These are phyloP conservation scores for Cheiracanthium punctorium DNA, from an alignment of 2,888 invertebrate genomes.

Conservation along the genomic window DNA sequence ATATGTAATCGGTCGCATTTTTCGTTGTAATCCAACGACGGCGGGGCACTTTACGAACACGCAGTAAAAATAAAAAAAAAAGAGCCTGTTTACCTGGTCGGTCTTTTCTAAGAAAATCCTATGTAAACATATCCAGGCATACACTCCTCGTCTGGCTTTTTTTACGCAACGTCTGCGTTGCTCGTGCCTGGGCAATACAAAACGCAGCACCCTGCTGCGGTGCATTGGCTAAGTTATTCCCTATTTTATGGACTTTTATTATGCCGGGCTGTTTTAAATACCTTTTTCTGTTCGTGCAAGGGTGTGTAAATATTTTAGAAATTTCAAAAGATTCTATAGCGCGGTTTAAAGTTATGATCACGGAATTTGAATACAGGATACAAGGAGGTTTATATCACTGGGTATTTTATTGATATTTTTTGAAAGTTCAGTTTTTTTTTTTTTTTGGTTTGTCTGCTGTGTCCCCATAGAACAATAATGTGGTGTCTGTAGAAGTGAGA, in stretches of 20 bases:
- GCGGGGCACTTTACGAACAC: background rate
- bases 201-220: background rate
- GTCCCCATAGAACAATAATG: no score
- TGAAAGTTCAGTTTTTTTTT: no score
- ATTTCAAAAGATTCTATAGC: background rate
- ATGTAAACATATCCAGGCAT: slow-evolving; percentile 45
- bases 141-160: slow-evolving; percentile 4
- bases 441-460: no score
- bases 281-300: background rate
- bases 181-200: background rate
- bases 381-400: background rate
- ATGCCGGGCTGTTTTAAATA: background rate
- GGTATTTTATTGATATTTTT: background rate
- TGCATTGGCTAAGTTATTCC: background rate
- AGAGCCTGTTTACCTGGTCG: slow-evolving; percentile 58
- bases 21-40: slow-evolving; percentile 29
- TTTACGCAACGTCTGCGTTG: background rate
- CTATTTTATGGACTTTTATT: background rate
- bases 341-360: background rate
- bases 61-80: no score
- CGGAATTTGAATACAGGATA: background rate
- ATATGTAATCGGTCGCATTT: slow-evolving; percentile 11
- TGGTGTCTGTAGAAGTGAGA: no score
- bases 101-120: slow-evolving; percentile 53
- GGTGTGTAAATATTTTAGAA: slow-evolving; percentile 15